These are phyloP conservation scores for Marmota monax DNA, from an alignment of 2,113 vertebrate species.

Conservation along the genomic window DNA sequence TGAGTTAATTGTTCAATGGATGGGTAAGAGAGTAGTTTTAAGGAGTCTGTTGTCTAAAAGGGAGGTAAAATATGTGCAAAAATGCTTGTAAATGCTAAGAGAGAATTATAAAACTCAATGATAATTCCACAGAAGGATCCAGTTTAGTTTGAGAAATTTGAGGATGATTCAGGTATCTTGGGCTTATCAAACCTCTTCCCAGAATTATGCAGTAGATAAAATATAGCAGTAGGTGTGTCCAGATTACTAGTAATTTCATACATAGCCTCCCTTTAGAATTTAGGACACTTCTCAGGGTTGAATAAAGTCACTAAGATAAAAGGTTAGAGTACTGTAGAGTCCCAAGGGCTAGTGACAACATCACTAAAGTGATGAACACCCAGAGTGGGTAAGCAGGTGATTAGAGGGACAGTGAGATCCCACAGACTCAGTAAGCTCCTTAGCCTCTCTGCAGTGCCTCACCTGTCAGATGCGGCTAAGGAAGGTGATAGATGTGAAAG, in stretches of 20 bases:
- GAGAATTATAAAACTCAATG: slow-evolving; percentile 1
- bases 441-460: neutral
- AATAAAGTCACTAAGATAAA: neutral
- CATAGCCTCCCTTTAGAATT: neutral
- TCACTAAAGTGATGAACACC: neutral
- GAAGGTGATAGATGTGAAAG: neutral
- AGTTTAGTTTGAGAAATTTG: neutral
- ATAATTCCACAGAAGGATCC: slow-evolving; percentile 18
- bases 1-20: neutral
- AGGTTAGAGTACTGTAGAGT: neutral
- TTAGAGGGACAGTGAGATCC: neutral
- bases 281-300: neutral
- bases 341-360: neutral
- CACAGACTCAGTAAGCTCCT: neutral
- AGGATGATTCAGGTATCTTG: neutral
- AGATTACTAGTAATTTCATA: neutral
- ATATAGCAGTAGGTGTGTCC: neutral
- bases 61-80: neutral
- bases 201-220: neutral
- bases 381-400: neutral
- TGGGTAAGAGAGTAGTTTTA: neutral
- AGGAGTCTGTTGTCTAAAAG: neutral
- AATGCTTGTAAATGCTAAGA: neutral
- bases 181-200: neutral
- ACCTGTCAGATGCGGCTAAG: neutral